Conservation (phyloP, 2,113 vertebrate genomes). For the Rhizomys pruinosus region DNA sequence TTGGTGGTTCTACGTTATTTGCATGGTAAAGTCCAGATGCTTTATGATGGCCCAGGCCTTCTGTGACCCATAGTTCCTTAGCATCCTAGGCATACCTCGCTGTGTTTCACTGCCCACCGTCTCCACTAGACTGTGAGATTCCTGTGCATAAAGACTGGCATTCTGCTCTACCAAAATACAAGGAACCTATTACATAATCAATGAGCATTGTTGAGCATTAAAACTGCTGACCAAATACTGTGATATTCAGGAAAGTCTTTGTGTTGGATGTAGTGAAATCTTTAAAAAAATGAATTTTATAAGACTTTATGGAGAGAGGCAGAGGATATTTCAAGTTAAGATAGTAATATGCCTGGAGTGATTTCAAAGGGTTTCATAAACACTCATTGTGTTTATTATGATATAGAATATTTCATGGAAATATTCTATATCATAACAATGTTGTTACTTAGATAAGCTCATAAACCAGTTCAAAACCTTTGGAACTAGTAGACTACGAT, state of each 20-base stretch:
- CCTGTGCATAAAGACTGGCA: not conserved
- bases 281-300: conserved; percentile 16
- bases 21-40: not conserved
- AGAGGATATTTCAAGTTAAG: not conserved
- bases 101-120: not conserved
- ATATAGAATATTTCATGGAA: too few species aligned
- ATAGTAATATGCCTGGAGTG: not conserved
- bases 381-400: too few species aligned
- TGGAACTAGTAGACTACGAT: too few species aligned
- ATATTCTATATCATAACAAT: too few species aligned
- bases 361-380: not conserved
- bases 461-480: too few species aligned
- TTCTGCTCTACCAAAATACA: not conserved
- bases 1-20: not conserved
- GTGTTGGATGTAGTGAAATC: not conserved
- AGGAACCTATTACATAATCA: not conserved
- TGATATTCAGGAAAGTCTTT: not conserved
- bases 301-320: not conserved
- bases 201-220: not conserved
- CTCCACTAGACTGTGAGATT: not conserved
- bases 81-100: too few species aligned
- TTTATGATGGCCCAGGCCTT: not conserved
- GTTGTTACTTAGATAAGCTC: too few species aligned
- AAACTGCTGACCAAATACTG: not conserved
- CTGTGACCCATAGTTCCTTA: not conserved